phyloP scores from a whole-genome alignment of 2,888 invertebrate genomes.

The Sericinus montela region DNA sequence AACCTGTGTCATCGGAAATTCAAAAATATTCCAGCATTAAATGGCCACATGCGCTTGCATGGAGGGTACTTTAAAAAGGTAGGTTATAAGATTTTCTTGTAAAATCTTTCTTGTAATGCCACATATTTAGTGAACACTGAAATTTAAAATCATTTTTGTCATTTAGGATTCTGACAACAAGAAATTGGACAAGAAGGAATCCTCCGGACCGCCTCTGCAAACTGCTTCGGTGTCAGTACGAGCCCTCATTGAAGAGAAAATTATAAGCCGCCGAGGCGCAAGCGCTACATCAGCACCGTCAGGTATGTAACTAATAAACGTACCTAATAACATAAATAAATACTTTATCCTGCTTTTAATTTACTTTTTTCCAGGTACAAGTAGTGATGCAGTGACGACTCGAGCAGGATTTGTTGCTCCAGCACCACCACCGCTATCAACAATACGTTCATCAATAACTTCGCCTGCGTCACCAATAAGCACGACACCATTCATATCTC shows the following conservation, averaged over 20 bases:
- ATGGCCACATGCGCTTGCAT: slow-evolving; percentile 98
- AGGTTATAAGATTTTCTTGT: slow-evolving; percentile 23
- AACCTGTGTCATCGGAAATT: slow-evolving; percentile 97
- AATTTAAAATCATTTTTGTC: slow-evolving; percentile 15
- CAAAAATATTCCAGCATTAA: slow-evolving; percentile 98
- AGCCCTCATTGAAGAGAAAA: slow-evolving; percentile 95
- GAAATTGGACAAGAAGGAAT: slow-evolving; percentile 91
- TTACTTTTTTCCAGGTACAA: slow-evolving; percentile 35
- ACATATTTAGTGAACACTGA: slow-evolving; percentile 12
- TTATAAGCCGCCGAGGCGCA: slow-evolving; percentile 90
- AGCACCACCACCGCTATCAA: slow-evolving; percentile 65
- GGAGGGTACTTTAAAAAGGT: slow-evolving; percentile 98
- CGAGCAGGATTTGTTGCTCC: slow-evolving; percentile 65
- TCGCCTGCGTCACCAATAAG: slow-evolving; percentile 65
- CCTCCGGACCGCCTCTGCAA: slow-evolving; percentile 90
- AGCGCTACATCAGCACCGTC: slow-evolving; percentile 46
- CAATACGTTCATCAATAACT: slow-evolving; percentile 50
- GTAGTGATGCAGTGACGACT: slow-evolving; percentile 42
- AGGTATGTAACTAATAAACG: slow-evolving; percentile 32
- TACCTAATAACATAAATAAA: not conserved
- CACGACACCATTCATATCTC: slow-evolving; percentile 67
- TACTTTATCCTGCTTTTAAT: not conserved
- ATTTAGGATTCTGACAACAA: slow-evolving; percentile 89
- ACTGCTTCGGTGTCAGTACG: slow-evolving; percentile 95
- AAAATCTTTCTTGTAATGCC: not conserved